phyloP scores from a whole-genome alignment of 2,797 vertebrate genomes.

The Danio choprae region DNA sequence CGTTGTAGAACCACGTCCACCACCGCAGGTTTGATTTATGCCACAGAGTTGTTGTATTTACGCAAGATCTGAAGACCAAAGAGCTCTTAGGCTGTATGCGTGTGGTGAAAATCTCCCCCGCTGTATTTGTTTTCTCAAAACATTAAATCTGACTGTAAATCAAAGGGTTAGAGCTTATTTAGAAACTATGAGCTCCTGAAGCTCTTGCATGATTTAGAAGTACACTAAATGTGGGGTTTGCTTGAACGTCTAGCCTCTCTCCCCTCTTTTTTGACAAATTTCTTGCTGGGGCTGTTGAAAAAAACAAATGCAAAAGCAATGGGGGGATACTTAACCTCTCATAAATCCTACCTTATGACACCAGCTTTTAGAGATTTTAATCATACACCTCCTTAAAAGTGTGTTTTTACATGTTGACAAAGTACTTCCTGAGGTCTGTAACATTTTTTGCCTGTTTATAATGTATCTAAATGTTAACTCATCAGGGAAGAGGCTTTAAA shows the following conservation, averaged over 20 bases:
- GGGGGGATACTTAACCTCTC: slow-evolving; percentile 63
- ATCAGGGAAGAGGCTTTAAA: slow-evolving; percentile 1
- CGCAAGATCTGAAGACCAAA: slow-evolving; percentile 33
- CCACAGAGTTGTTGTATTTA: slow-evolving; percentile 49
- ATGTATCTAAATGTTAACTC: slow-evolving; percentile 23
- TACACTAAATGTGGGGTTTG: slow-evolving; percentile 53
- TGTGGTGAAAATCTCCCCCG: slow-evolving; percentile 42
- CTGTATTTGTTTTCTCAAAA: slow-evolving; percentile 53
- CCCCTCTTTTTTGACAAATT: slow-evolving; percentile 59
- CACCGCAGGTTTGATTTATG: slow-evolving; percentile 48
- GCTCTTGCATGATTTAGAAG: slow-evolving; percentile 61
- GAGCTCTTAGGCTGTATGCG: slow-evolving; percentile 24
- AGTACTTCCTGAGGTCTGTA: slow-evolving; percentile 58
- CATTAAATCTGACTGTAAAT: slow-evolving; percentile 62
- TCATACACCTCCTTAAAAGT: slow-evolving; percentile 37
- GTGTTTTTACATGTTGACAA: slow-evolving; percentile 53
- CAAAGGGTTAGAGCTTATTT: slow-evolving; percentile 56
- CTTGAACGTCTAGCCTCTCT: slow-evolving; percentile 32
- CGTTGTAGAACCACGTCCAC: neutral
- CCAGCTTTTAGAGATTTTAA: slow-evolving; percentile 48
- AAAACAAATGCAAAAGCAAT: slow-evolving; percentile 52
- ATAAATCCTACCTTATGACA: slow-evolving; percentile 62
- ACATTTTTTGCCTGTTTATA: slow-evolving; percentile 43
- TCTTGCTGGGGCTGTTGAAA: slow-evolving; percentile 43
- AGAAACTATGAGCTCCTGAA: slow-evolving; percentile 47